Base-by-base conservation (phyloP, 2,797 vertebrate species). In the Pangasius macronema region DNA sequence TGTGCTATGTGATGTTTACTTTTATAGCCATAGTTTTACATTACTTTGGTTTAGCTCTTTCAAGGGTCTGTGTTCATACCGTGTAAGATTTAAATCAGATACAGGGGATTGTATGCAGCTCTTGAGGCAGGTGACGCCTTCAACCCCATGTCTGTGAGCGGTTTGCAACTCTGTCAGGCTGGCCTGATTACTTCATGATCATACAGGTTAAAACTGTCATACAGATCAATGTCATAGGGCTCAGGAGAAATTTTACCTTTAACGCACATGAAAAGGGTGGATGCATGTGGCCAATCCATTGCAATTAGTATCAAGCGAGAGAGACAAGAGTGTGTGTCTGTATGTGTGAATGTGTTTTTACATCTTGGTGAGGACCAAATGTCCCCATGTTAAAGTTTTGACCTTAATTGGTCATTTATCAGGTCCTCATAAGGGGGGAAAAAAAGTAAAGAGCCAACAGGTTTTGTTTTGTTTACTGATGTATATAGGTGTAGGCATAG, bases 121-220 rank as follows among this genome's bases (percentile, higher is more conserved):
- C 39, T 82, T 61, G 39, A 33, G n/a, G 72, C 81, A 76, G 85
- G 55, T 85, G 42, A n/a, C 65, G 46, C 65, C 39, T 63, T 70
- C 55, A 67, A 86, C 24, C 46, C 33, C 75, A 16, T 88, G 65
- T 67, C 53, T 83, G 70, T 82, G 36, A 86, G 72, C 67, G 68
- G 61, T 63, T 30, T 49, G 61, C 79, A 72, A 55, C 36, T 49
- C 51, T 57, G 73, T 33, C 8, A 65, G 22, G 57, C 55, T 59
- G 51, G 83, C 39, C 87, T 84, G 24, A 73, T 89, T 85, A 86
- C 82, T 79, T 88, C 77, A 88, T 91, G 82, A 89, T 0, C 24
- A 42, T 49, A 67, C 61, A 30, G 20, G 80, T 89, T 86, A 87
- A 89, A 87, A 88, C 22, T 70, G 77, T 33, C 51, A 55, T 79